Evolutionary conservation across 53 echinoderm and acorn worm species (phyloP).

Genomic region (Temnopleurus reevesii): DNA sequence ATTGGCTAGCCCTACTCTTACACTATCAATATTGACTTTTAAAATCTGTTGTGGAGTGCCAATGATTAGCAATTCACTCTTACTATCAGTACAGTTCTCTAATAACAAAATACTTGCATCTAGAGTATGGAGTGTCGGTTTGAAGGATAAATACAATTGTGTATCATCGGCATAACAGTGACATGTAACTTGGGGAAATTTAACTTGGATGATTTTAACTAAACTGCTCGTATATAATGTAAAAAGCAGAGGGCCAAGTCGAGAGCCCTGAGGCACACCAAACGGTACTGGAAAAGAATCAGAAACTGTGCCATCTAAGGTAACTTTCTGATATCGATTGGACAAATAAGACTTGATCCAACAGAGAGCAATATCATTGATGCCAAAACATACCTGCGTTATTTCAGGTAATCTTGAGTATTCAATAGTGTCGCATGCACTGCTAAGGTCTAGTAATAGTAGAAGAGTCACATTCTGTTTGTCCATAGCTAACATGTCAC

Average conservation of each 20-base stretch:
- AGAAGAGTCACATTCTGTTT: slow-evolving; percentile 12
- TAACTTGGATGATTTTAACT: background rate
- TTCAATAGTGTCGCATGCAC: slow-evolving; percentile 26
- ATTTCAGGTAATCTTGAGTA: background rate
- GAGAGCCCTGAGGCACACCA: slow-evolving; percentile 36
- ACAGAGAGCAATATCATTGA: background rate
- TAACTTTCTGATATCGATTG: background rate
- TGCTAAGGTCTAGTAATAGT: slow-evolving; percentile 5
- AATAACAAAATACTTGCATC: background rate
- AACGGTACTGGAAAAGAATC: too few relatives aligned
- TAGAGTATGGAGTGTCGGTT: too few relatives aligned
- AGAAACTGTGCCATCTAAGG: background rate
- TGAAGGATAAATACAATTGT: too few relatives aligned
- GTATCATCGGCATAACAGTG: slow-evolving; percentile 11
- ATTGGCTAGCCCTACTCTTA: too few relatives aligned
- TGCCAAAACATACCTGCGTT: background rate
- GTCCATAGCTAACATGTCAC: slow-evolving; percentile 21
- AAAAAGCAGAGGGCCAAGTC: slow-evolving; percentile 29
- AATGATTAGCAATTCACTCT: too few relatives aligned
- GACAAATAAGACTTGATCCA: slow-evolving; percentile 39
- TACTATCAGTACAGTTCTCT: background rate
- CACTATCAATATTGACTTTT: too few relatives aligned
- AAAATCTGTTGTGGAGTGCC: too few relatives aligned
- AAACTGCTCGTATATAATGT: slow-evolving; percentile 28
- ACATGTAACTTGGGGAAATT: background rate